Evolutionary conservation across 1,140 invertebrate genomes (phyloP), one percentile per base, ranked within the genome.

Genomic region (Euschistus heros): DNA sequence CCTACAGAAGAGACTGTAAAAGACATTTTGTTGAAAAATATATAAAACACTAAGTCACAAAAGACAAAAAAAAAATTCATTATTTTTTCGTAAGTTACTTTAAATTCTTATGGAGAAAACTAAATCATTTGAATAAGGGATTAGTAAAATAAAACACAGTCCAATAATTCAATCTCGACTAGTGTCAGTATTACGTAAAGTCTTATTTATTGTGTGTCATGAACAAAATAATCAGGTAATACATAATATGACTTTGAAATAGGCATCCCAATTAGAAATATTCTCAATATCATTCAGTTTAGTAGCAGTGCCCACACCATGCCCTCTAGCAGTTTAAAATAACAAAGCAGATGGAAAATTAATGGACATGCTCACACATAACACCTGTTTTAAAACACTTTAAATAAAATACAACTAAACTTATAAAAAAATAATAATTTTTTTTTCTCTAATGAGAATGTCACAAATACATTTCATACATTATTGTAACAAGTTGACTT

Each of bases 161-260:
- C 18, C 13, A 66, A 55, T 14, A 17, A 67, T 22, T 61, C n/a
- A 24, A 17, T 64, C 24, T 64, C 52, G 60, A 63, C 62, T 66
- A 62, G 50, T 54, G 62, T 64, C 63, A 57, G 64, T 63, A 57
- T 67, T 64, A 66, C 50, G 59, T 66, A 55, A 62, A 67, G 66
- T 67, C 66, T 67, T 67, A 46, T 67, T 67, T 67, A 67, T 67
- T 67, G 65, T 61, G 59, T 66, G 24, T 61, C 17, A 62, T 30
- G 52, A 66, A 61, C 46, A 59, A 33, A 27, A 37, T 22, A 62
- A 62, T 18, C 26, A n/a, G 26, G 37, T 62, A 44, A 62, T 33
- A 62, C 37, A 62, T 33, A 62, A 33, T 18, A 37, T 18, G 18
- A 37, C n/a, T 18, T 33, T 33, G n/a, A 62, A 33, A 33, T 18